Evolutionary conservation across 2,113 vertebrate genomes (phyloP), one percentile per base, ranked within the genome.

Genomic region (Neodontobutis hainanensis): DNA sequence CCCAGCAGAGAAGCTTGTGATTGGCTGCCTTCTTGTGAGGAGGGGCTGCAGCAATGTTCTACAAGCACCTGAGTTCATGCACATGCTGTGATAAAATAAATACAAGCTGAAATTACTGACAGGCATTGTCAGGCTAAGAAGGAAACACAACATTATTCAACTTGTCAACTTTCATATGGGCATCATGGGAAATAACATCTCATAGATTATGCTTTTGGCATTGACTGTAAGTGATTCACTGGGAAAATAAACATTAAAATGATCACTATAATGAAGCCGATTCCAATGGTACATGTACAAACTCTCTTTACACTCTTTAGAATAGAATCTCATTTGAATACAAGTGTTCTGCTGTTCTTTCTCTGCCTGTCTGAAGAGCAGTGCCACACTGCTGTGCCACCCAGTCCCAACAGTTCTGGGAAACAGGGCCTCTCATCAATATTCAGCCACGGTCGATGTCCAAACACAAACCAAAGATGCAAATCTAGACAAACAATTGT

Each of bases 401-500:
- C 81, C 82, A 36, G 76, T 75, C 70, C 77, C 76, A 65, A 68
- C 65, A 76, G 82, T 75, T 78, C 70, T 83, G 80, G 72, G 80
- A 86, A 82, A 73, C 40, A 32, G 78, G 81, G 82, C 80, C 85
- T 85, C 83, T 90, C 88, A 90, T 90, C 79, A 88, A 82, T 87
- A 91, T 91, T 85, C 90, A 88, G 11, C 61, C 43, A 47, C 66
- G 51, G 58, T 63, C 78, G 47, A 63, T n/a, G 66, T 69, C 60
- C 75, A 61, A 67, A 75, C 75, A 77, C 60, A 69, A 65, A 60
- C 35, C 52, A 85, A 61, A 74, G 62, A 73, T 46, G 38, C 61
- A 58, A 19, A 48, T 14, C 53, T 38, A 61, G 8, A 55, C 32
- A 73, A 63, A 78, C 42, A 14, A 15, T 40, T 32, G 2, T 44